Evolutionary conservation across 1,140 invertebrate genomes (phyloP).

Genomic region (Idris sp.): DNA sequence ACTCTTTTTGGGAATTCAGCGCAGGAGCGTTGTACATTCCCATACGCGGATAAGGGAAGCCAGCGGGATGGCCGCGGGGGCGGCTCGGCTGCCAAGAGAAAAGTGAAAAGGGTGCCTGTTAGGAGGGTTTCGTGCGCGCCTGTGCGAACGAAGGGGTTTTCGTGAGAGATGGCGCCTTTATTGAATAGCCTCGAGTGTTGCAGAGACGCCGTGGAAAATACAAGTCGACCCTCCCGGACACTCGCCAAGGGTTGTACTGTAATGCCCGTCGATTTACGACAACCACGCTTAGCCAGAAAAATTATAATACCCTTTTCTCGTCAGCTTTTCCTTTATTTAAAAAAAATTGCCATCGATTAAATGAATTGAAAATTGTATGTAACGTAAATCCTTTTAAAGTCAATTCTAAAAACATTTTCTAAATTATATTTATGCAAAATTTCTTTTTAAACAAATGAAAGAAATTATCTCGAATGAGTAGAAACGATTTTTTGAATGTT

Average conservation of each 20-base stretch:
- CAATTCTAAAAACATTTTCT: not conserved
- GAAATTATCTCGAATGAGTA: too few relatives aligned
- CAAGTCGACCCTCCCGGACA: constrained; percentile 64
- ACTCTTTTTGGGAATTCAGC: constrained; percentile 64
- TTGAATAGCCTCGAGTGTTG: constrained; percentile 65
- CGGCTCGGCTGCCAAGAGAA: constrained; percentile 50
- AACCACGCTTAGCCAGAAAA: constrained; percentile 48
- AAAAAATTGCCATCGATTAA: not conserved
- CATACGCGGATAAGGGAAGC: constrained; percentile 63
- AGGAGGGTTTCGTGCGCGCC: constrained; percentile 48
- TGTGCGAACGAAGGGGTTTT: constrained; percentile 62
- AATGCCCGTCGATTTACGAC: constrained; percentile 65
- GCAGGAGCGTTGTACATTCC: constrained; percentile 59
- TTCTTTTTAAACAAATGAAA: constrained; percentile 6
- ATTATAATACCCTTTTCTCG: constrained; percentile 52
- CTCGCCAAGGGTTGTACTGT: constrained; percentile 62
- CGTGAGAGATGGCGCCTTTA: constrained; percentile 68
- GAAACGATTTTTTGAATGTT: too few relatives aligned
- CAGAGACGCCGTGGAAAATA: constrained; percentile 65
- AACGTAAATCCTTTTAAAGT: too few relatives aligned
- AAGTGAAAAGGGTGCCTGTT: constrained; percentile 64
- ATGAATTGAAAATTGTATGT: not conserved
- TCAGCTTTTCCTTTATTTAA: constrained; percentile 33
- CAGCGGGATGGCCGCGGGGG: constrained; percentile 56
- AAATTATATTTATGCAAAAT: not conserved